Evolutionary conservation across 2,888 invertebrate species (phyloP).

Genomic region (Sminthurinus aureus): DNA sequence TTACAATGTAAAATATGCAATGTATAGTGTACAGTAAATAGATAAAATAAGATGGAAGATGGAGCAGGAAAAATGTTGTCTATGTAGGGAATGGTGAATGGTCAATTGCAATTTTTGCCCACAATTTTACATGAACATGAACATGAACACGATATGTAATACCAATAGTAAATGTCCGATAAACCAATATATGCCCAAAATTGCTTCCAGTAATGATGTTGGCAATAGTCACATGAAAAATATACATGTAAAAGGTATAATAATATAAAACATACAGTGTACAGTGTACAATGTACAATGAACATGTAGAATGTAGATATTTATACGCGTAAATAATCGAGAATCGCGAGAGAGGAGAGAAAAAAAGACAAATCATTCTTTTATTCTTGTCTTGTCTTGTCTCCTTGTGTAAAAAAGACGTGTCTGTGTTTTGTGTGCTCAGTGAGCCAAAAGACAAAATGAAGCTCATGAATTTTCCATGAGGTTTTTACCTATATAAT

Average conservation of each 20-base stretch:
- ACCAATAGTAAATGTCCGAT: neutral
- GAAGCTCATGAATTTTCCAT: slow-evolving; percentile 34
- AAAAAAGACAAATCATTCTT: too few relatives aligned
- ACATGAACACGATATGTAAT: neutral
- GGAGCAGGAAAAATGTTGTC: neutral
- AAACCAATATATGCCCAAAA: neutral
- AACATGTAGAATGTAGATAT: too few relatives aligned
- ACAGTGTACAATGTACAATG: too few relatives aligned
- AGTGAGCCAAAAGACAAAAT: neutral
- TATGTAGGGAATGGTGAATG: neutral
- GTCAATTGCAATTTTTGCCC: neutral
- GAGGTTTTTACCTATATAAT: slow-evolving; percentile 23
- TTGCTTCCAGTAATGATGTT: slow-evolving; percentile 21
- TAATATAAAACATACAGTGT: too few relatives aligned
- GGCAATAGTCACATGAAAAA: neutral
- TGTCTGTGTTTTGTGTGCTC: slow-evolving; percentile 5
- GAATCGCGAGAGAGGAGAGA: too few relatives aligned
- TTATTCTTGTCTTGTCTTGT: slow-evolving; percentile 10
- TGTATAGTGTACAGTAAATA: too few relatives aligned
- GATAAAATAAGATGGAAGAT: neutral
- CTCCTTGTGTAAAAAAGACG: neutral
- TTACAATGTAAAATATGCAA: too few relatives aligned
- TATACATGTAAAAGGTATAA: too few relatives aligned
- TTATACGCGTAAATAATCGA: too few relatives aligned
- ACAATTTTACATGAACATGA: neutral